Conservation (phyloP, 2,113 vertebrate genomes). For the Anser brachyrhynchus region DNA sequence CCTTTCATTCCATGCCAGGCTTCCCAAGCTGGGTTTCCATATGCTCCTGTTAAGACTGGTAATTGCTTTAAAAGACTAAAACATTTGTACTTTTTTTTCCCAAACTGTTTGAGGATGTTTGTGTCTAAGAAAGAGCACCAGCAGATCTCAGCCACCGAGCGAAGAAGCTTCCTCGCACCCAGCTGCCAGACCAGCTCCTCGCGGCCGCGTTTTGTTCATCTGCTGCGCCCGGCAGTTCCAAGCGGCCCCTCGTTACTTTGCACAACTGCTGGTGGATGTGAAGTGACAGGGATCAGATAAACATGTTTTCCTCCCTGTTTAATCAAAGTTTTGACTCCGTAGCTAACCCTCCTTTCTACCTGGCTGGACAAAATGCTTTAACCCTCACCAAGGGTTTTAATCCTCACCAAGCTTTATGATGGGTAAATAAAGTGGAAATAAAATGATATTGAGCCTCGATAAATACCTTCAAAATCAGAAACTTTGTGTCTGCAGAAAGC, state of each 20-base stretch:
- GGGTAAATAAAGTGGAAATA: neutral
- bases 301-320: neutral
- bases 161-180: neutral
- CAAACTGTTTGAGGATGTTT: neutral
- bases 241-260: neutral
- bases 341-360: neutral
- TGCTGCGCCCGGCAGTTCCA: neutral
- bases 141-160: neutral
- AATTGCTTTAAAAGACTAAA: slow-evolving; percentile 1
- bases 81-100: neutral
- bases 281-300: neutral
- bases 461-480: neutral
- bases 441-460: neutral
- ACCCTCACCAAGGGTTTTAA: neutral
- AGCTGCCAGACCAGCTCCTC: neutral
- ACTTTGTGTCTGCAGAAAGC: neutral
- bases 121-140: neutral
- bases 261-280: neutral
- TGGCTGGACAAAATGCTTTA: neutral
- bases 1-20: slow-evolving; percentile 4
- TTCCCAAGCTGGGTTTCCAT: slow-evolving; percentile 21
- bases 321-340: neutral
- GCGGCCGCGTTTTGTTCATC: neutral
- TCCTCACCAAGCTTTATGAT: neutral
- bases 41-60: neutral